Evolutionary conservation across 2,797 vertebrate genomes (phyloP).

Genomic region (Rhabdomys pumilio): DNA sequence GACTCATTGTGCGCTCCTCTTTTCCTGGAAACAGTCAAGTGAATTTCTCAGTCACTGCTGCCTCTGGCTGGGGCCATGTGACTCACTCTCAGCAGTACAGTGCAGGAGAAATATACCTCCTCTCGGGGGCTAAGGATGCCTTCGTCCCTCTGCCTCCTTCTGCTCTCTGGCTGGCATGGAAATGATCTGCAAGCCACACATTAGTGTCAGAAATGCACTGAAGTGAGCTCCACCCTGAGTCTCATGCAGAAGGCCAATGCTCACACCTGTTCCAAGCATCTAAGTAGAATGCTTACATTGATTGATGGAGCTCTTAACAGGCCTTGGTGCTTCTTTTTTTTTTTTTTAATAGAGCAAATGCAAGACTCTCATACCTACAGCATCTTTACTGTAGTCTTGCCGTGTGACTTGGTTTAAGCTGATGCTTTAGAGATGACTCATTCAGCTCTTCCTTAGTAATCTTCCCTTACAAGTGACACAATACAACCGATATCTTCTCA

Average conservation of each 20-base stretch:
- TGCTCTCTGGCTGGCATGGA: not conserved
- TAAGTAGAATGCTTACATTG: not conserved
- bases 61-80: not conserved
- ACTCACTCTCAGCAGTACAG: not conserved
- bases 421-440: not conserved
- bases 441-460: not conserved
- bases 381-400: not conserved
- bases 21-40: slow-evolving; percentile 23
- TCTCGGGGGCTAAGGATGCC: too few relatives aligned
- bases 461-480: not conserved
- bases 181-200: not conserved
- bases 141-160: not conserved
- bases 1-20: not conserved
- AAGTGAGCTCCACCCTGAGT: not conserved
- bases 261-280: not conserved
- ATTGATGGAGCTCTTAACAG: not conserved
- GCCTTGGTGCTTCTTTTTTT: not conserved
- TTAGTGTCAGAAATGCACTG: not conserved
- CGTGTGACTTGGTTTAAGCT: not conserved
- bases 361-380: not conserved
- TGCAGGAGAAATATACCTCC: not conserved
- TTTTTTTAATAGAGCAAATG: not conserved
- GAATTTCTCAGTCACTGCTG: not conserved
- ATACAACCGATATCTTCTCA: not conserved
- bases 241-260: not conserved